Percentiles rank a stretch among this genome's conserved stretches.
These are phyloP conservation scores for Lepidotrigona ventralis DNA, from an alignment of 1,140 invertebrate genomes.

Conservation along the genomic window DNA sequence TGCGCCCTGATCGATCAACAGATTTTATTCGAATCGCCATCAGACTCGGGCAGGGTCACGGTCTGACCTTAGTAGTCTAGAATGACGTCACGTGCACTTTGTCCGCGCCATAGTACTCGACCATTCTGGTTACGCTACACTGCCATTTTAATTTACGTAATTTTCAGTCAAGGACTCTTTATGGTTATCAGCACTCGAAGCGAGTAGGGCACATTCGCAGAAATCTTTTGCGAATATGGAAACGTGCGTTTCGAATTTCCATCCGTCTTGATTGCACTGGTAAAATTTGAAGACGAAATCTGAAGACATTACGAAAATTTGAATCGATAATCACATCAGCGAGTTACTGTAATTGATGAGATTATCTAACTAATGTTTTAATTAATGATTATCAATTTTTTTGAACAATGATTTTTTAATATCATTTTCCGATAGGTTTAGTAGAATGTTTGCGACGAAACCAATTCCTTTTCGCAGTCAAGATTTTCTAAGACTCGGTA, in stretches of 20 bases:
- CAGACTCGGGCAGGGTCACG: slow-evolving; percentile 52
- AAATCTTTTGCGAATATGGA: neutral
- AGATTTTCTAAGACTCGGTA: too few species aligned
- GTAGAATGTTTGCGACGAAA: too few species aligned
- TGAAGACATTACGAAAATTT: too few species aligned
- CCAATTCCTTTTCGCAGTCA: too few species aligned
- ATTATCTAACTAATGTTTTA: too few species aligned
- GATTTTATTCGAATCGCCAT: slow-evolving; percentile 58
- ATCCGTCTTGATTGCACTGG: neutral
- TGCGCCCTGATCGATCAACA: slow-evolving; percentile 55
- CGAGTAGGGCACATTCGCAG: too few species aligned
- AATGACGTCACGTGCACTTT: slow-evolving; percentile 49
- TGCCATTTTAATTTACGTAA: neutral
- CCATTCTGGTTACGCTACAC: neutral
- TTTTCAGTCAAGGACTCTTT: neutral
- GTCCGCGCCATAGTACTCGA: neutral
- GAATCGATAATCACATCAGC: too few species aligned
- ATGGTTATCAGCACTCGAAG: neutral
- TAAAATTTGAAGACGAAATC: neutral
- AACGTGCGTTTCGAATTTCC: neutral
- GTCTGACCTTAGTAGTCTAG: slow-evolving; percentile 52
- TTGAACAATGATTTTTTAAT: too few species aligned
- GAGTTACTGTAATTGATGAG: too few species aligned
- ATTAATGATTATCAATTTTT: too few species aligned
- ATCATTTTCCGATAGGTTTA: too few species aligned